Conservation (phyloP, 1,140 invertebrate species). For the Danaus melanippus region DNA sequence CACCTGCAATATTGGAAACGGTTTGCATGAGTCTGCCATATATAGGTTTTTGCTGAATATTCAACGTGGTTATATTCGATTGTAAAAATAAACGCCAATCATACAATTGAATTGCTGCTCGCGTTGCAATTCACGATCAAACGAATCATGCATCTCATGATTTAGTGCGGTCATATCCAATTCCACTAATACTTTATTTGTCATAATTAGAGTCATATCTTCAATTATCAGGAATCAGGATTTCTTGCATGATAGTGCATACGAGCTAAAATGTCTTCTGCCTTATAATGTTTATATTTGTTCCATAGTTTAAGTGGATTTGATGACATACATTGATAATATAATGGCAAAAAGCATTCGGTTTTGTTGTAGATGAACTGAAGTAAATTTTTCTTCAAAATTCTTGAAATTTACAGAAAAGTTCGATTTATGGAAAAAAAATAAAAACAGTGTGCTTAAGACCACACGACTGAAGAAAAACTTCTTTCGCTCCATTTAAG, state of each 20-base stretch:
- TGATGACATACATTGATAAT: constrained; percentile 19
- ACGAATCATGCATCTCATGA: constrained; percentile 18
- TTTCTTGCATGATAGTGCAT: constrained; percentile 12
- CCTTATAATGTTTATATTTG: constrained; percentile 16
- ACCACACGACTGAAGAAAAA: too few species aligned
- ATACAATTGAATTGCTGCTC: constrained; percentile 14
- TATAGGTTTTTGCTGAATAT: constrained; percentile 8
- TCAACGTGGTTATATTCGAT: constrained; percentile 10
- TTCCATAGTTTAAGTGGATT: constrained; percentile 14
- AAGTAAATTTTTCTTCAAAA: not conserved
- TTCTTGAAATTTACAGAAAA: too few species aligned
- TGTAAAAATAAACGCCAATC: constrained; percentile 13
- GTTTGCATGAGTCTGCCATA: constrained; percentile 8
- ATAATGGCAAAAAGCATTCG: constrained; percentile 21
- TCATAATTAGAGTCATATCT: constrained; percentile 11
- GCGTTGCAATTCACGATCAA: constrained; percentile 14
- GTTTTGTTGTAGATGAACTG: constrained; percentile 22
- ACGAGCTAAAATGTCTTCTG: constrained; percentile 18
- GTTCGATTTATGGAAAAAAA: too few species aligned
- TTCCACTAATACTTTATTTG: constrained; percentile 13
- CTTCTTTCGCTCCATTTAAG: too few species aligned
- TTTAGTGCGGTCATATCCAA: constrained; percentile 17
- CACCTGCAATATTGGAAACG: constrained; percentile 6
- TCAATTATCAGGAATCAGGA: constrained; percentile 15
- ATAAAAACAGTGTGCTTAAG: too few species aligned